These are phyloP conservation scores for Corbicula japonica DNA, from an alignment of 2,888 invertebrate genomes.

Conservation along the genomic window DNA sequence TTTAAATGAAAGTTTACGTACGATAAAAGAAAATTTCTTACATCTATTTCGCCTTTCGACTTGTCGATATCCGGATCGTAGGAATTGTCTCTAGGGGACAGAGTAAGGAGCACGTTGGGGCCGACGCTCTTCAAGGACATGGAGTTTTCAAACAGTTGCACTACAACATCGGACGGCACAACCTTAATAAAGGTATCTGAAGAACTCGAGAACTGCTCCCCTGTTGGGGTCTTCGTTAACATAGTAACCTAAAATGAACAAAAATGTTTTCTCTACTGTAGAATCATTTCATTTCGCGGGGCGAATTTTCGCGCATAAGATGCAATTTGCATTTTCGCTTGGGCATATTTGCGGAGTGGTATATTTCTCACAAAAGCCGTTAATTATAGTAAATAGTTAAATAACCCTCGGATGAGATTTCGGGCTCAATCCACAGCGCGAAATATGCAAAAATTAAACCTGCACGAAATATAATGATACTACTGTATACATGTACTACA, in stretches of 20 bases:
- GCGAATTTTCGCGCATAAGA: no score
- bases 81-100: conserved; percentile 83
- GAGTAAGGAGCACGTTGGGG: conserved; percentile 72
- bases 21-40: conserved; percentile 36
- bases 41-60: conserved; percentile 62
- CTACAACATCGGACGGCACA: conserved; percentile 82
- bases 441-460: no score
- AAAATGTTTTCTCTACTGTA: not conserved
- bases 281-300: no score
- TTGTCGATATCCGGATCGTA: conserved; percentile 85
- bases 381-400: no score
- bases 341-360: no score
- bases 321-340: no score
- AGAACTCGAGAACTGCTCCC: conserved; percentile 55
- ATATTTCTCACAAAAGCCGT: no score
- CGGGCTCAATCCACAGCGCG: no score
- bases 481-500: no score
- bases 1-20: not conserved
- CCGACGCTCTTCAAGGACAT: conserved; percentile 49
- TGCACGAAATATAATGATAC: no score
- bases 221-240: conserved; percentile 12
- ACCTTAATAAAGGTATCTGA: conserved; percentile 78
- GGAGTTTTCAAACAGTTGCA: conserved; percentile 80
- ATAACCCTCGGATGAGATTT: no score
- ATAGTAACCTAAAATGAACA: conserved; percentile 41